Evolutionary conservation across 2,888 invertebrate genomes (phyloP), one percentile per base, ranked within the genome.

Genomic region (Elmis aenea): DNA sequence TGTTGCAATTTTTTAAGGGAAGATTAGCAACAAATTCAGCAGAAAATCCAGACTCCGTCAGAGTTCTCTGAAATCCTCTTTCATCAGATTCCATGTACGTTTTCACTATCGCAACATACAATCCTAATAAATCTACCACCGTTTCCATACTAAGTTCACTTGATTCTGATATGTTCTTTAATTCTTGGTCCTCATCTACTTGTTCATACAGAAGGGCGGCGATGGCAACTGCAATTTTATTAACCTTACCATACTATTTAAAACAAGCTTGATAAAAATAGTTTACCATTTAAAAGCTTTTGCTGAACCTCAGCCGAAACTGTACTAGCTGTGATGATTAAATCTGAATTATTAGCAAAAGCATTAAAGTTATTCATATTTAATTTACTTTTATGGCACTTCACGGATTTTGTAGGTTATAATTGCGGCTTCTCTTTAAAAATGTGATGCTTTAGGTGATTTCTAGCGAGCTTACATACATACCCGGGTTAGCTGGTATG

Each of bases 21-120:
- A 62, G 47, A 10, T 50, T 51, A 26, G 55, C 50, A 3, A 62
- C 40, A 45, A 62, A 62, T n/a, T 49, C 48, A 21, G 42, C 38
- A n/a, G 53, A 44, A 43, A 60, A 62, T 8, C 62, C 62, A 5
- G 50, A 38, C 27, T 56, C 53, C 5, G 39, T 8, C 28, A 64
- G 36, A 24, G 41, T 52, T 15, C 44, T 45, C 21, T 46, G 43
- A 39, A 61, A 62, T 36, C 62, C 61, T 32, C 54, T 54, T 34
- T 58, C 54, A 32, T 36, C 50, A 14, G 26, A 45, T 29, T 48
- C 46, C 12, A 56, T 33, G 45, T 58, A 58, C 2, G 50, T 35
- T 28, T 39, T 45, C 12, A 59, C 25, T 16, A 61, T 46, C 21
- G 41, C 39, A 23, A 58, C 48, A 31, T 57, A 58, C 3, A 51